These are phyloP conservation scores for Cepphus grylle DNA, from an alignment of 2,113 vertebrate genomes.

Conservation along the genomic window DNA sequence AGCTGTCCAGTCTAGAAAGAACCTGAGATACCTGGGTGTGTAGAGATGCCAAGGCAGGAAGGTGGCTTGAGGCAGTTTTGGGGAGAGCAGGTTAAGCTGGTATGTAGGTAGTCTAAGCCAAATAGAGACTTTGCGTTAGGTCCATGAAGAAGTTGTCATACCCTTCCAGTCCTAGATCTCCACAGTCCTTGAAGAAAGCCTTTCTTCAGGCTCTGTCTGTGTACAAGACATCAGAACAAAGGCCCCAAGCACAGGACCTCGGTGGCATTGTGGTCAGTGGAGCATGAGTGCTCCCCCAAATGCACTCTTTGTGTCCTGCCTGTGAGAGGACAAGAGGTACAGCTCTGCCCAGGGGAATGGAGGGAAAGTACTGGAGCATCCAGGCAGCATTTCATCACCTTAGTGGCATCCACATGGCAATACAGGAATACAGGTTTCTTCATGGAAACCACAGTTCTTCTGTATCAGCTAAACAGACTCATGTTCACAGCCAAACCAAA, in stretches of 20 bases:
- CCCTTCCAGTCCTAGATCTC: neutral
- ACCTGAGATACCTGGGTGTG: neutral
- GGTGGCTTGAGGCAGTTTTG: neutral
- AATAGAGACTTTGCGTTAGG: neutral
- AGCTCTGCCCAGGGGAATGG: neutral
- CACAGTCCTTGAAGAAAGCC: neutral
- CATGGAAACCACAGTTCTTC: neutral
- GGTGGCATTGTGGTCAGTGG: neutral
- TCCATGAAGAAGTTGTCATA: neutral
- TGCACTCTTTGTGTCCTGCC: fast-evolving
- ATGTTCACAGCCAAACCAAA: neutral
- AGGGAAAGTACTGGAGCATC: neutral
- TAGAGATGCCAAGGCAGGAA: neutral
- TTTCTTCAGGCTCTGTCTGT: neutral
- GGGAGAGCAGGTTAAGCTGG: neutral
- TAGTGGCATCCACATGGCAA: neutral
- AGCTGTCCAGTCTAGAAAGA: neutral
- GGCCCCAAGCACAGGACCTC: neutral
- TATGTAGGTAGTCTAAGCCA: neutral
- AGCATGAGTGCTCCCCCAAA: neutral
- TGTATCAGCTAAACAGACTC: neutral
- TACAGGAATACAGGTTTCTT: neutral
- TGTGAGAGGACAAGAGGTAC: neutral
- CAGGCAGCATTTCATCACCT: neutral
- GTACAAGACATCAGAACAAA: neutral